Evolutionary conservation across 2,113 vertebrate genomes (phyloP).

Genomic region (Eidolon helvum): DNA sequence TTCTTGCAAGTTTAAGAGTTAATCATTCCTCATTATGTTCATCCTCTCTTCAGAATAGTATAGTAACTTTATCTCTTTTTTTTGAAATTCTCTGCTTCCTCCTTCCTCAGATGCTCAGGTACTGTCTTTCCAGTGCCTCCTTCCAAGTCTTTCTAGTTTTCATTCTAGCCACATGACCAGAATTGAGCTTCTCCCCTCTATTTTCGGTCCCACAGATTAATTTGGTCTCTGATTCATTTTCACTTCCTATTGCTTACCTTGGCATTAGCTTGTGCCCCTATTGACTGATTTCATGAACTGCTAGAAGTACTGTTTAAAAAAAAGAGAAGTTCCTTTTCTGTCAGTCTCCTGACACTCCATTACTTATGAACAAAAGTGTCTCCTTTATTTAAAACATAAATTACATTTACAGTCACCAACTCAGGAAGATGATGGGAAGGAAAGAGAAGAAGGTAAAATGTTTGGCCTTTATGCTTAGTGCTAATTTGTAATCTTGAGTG

Average conservation of each 20-base stretch:
- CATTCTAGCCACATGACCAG: background rate
- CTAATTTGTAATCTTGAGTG: too few species aligned
- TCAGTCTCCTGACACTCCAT: background rate
- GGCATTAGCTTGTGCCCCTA: background rate
- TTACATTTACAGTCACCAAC: background rate
- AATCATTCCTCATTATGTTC: background rate
- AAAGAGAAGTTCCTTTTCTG: background rate
- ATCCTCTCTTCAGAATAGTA: background rate
- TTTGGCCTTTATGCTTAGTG: too few species aligned
- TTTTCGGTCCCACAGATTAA: background rate
- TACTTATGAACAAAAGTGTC: background rate
- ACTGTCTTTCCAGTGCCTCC: background rate
- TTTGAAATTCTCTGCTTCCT: background rate
- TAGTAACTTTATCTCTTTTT: too few species aligned
- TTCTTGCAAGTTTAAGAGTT: background rate
- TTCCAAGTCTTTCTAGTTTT: background rate
- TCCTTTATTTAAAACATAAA: background rate
- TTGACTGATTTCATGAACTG: background rate
- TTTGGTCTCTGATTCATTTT: background rate
- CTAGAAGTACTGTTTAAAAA: background rate
- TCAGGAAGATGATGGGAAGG: too few species aligned
- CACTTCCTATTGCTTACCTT: background rate
- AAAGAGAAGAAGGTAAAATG: too few species aligned
- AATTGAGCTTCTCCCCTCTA: background rate
- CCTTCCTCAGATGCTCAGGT: background rate